Evolutionary conservation across 2,797 vertebrate species (phyloP).

Genomic region (Molossus alvarezi): DNA sequence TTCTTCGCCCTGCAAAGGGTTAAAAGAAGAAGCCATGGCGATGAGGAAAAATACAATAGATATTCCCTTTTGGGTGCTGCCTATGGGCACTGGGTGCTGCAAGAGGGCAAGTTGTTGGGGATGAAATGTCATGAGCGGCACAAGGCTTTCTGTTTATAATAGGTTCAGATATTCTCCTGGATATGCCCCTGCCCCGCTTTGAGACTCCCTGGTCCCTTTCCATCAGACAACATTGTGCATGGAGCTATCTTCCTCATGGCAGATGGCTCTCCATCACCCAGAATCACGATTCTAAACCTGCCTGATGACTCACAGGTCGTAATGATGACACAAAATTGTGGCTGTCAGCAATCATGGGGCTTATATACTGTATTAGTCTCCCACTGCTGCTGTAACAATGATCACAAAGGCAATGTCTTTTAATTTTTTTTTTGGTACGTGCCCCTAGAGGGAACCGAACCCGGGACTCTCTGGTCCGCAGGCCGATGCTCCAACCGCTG

Average conservation of each 20-base stretch:
- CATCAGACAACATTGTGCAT: not conserved
- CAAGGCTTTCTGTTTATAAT: not conserved
- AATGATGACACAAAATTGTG: not conserved
- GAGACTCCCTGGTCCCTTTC: not conserved
- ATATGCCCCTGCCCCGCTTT: not conserved
- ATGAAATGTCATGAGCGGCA: not conserved
- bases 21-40: not conserved
- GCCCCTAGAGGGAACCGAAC: too few species aligned
- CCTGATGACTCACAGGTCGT: not conserved
- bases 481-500: too few species aligned
- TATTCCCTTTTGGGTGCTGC: not conserved
- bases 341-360: too few species aligned
- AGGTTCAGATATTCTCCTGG: not conserved
- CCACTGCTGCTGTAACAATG: not conserved
- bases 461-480: too few species aligned
- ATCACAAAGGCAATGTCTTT: too few species aligned
- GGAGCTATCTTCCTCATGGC: not conserved
- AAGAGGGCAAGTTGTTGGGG: not conserved
- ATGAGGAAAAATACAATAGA: not conserved
- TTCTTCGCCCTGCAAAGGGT: not conserved
- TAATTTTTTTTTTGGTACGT: too few species aligned
- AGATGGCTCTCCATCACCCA: not conserved
- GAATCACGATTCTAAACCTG: not conserved
- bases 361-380: not conserved
- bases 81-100: rapidly evolving